Percentiles rank a stretch among this genome's conserved stretches.
These are phyloP conservation scores for Diarsia rubi DNA, from an alignment of 2,888 invertebrate genomes.

Conservation along the genomic window DNA sequence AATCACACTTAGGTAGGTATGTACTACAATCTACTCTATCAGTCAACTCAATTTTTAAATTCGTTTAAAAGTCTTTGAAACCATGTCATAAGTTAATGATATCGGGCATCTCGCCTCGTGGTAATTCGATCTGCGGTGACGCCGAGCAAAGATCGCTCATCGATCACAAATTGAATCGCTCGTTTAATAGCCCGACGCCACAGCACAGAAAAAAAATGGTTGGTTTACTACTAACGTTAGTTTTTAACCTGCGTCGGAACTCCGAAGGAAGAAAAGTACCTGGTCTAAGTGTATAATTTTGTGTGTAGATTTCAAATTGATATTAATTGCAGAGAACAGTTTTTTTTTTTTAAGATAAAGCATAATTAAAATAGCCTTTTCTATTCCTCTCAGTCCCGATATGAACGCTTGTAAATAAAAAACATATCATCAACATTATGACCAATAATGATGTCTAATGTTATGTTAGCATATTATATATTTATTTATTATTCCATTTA, in stretches of 20 bases:
- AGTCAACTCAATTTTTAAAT: slow-evolving; percentile 22
- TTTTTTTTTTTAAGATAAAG: neutral
- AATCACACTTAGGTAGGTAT: neutral
- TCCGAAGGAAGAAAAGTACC: neutral
- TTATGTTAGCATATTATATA: no score
- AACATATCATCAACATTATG: no score
- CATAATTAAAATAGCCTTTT: neutral
- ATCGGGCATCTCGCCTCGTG: slow-evolving; percentile 34
- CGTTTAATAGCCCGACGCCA: slow-evolving; percentile 44
- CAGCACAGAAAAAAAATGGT: slow-evolving; percentile 9
- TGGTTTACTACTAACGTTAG: neutral
- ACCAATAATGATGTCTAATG: no score
- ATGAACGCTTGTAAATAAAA: no score
- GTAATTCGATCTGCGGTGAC: slow-evolving; percentile 55
- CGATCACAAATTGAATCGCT: slow-evolving; percentile 64
- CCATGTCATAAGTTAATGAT: slow-evolving; percentile 55
- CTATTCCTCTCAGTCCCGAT: neutral
- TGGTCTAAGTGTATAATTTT: neutral
- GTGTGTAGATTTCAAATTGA: neutral
- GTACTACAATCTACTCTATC: neutral
- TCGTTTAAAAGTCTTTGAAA: slow-evolving; percentile 10
- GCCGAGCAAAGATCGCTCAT: slow-evolving; percentile 47
- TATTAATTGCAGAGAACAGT: neutral
- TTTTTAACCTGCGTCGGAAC: neutral
- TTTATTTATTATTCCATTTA: no score